phyloP scores from a whole-genome alignment of 2,888 invertebrate genomes.

The Alloscopus bannaensis region DNA sequence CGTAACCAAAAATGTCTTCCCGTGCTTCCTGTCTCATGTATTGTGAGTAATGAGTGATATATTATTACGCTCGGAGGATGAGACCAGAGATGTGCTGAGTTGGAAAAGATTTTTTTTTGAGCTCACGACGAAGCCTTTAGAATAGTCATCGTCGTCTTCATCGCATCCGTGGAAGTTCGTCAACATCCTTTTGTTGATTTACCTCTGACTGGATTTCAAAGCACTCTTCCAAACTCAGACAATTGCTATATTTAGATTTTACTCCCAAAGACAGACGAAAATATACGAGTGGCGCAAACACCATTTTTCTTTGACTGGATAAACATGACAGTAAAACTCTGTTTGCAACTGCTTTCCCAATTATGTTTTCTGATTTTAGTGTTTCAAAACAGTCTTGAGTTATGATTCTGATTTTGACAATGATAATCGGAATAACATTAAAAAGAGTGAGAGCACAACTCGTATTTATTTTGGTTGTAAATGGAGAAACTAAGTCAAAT shows the following conservation, averaged over 20 bases:
- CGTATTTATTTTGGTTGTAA: not conserved
- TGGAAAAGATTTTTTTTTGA: no score
- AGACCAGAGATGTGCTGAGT: no score
- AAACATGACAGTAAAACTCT: not conserved
- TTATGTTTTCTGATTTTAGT: not conserved
- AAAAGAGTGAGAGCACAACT: not conserved
- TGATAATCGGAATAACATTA: constrained; percentile 1
- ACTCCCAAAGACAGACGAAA: not conserved
- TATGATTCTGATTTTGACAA: constrained; percentile 10
- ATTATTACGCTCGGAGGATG: no score
- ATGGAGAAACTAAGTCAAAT: no score
- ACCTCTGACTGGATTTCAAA: not conserved
- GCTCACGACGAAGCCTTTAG: no score
- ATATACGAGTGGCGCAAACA: not conserved
- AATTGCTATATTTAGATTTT: not conserved
- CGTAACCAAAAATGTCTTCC: no score
- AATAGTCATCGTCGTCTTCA: no score
- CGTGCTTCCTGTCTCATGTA: no score
- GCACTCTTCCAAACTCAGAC: not conserved
- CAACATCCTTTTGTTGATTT: not conserved
- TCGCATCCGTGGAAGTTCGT: not conserved
- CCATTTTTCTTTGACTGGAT: not conserved
- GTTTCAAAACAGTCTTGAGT: not conserved
- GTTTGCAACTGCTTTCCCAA: constrained; percentile 12
- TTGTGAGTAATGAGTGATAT: no score